Evolutionary conservation across 1,140 invertebrate species (phyloP).

Genomic region (Formica selysi): DNA sequence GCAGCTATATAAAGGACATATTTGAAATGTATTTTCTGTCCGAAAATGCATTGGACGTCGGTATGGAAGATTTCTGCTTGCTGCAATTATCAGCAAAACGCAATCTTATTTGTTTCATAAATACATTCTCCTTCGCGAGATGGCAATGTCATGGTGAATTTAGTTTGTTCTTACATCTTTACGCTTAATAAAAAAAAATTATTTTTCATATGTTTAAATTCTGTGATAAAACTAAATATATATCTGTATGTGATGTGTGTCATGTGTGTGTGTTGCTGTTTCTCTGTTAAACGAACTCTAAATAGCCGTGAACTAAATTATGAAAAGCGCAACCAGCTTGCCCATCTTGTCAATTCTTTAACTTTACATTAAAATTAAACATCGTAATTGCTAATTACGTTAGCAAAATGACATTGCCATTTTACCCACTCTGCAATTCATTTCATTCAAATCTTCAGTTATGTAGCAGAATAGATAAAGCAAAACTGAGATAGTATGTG

Average conservation of each 20-base stretch:
- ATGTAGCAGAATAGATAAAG: not conserved
- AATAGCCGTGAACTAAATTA: conserved; percentile 61
- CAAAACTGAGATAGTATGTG: not conserved
- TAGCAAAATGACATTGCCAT: not conserved
- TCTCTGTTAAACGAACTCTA: conserved; percentile 39
- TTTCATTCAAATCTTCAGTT: not conserved
- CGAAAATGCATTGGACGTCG: conserved; percentile 49
- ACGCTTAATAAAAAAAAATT: not conserved
- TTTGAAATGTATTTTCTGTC: conserved; percentile 14
- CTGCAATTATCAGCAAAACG: not conserved
- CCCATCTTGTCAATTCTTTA: not conserved
- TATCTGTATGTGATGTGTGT: not conserved
- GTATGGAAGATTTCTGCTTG: conserved; percentile 64
- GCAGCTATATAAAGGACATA: not conserved
- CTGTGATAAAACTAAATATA: conserved; percentile 41
- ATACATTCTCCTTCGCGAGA: conserved; percentile 48
- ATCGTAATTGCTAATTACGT: conserved; percentile 22
- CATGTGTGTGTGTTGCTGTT: not conserved
- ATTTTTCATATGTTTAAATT: conserved; percentile 17
- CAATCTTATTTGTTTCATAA: not conserved
- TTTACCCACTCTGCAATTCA: not conserved
- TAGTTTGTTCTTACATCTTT: no score
- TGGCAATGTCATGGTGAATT: conserved; percentile 49
- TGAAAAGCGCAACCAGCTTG: conserved; percentile 8
- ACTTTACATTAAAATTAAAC: conserved; percentile 19